Conservation (phyloP, 2,797 vertebrate species). For the Basileuterus tristriatus region DNA sequence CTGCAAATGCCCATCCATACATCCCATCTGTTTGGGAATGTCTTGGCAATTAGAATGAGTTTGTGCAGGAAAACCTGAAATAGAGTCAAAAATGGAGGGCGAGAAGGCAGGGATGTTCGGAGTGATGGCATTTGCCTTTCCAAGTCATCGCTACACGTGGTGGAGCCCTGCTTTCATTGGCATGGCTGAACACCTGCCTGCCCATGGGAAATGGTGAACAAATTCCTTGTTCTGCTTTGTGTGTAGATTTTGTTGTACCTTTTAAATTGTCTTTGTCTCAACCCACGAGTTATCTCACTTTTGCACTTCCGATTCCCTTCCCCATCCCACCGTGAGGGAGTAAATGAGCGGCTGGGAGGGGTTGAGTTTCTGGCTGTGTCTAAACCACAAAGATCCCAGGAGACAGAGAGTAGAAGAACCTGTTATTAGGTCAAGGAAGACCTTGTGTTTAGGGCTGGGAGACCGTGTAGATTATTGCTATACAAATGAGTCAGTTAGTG, state of each 20-base stretch:
- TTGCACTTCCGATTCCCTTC: rapidly evolving
- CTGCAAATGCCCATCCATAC: background rate
- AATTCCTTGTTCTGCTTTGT: background rate
- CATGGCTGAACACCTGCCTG: background rate
- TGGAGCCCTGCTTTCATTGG: background rate
- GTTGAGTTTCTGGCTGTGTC: background rate
- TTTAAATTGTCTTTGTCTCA: background rate
- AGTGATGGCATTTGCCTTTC: rapidly evolving
- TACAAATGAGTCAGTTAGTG: background rate
- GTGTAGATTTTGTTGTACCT: background rate
- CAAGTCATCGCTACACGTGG: rapidly evolving
- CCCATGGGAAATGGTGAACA: background rate
- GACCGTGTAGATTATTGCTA: background rate
- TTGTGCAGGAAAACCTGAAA: background rate
- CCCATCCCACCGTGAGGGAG: rapidly evolving
- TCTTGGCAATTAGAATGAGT: background rate
- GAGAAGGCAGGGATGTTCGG: background rate
- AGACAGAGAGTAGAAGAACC: background rate
- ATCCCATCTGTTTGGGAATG: background rate
- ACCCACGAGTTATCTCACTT: background rate
- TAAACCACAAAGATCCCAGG: background rate
- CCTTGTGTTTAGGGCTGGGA: background rate
- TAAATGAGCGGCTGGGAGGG: background rate
- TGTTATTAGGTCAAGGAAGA: background rate
- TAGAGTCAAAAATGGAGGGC: background rate